Evolutionary conservation across 2,113 vertebrate species (phyloP).

Genomic region (Ailurus styani): DNA sequence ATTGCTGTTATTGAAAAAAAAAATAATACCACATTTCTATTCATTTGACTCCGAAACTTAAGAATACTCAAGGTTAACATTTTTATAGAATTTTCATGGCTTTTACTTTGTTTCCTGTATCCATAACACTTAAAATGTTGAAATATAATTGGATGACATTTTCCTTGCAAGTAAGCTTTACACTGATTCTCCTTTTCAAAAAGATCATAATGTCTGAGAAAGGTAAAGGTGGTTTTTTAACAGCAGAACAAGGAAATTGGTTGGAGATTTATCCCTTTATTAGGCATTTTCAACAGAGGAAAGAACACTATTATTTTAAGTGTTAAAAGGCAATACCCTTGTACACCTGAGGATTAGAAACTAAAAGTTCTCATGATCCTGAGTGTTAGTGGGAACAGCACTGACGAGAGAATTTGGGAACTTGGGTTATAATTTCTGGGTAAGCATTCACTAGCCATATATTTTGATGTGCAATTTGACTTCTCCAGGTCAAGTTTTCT

Average conservation of each 20-base stretch:
- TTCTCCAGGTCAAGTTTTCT: background rate
- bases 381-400: background rate
- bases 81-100: background rate
- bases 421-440: background rate
- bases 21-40: background rate
- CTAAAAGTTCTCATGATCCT: background rate
- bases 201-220: background rate
- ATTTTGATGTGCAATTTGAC: background rate
- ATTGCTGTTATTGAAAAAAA: background rate
- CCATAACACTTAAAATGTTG: background rate
- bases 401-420: background rate
- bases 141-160: conserved; percentile 21
- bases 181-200: background rate
- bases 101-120: background rate
- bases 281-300: background rate
- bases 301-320: background rate
- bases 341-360: background rate
- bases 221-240: background rate
- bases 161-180: background rate
- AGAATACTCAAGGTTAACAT: background rate
- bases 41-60: background rate
- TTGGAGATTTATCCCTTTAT: background rate
- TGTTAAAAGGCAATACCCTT: background rate
- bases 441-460: background rate
- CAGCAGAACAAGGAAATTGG: background rate